Base-by-base conservation (phyloP, 2,113 vertebrate genomes). In the Datnioides undecimradiatus region DNA sequence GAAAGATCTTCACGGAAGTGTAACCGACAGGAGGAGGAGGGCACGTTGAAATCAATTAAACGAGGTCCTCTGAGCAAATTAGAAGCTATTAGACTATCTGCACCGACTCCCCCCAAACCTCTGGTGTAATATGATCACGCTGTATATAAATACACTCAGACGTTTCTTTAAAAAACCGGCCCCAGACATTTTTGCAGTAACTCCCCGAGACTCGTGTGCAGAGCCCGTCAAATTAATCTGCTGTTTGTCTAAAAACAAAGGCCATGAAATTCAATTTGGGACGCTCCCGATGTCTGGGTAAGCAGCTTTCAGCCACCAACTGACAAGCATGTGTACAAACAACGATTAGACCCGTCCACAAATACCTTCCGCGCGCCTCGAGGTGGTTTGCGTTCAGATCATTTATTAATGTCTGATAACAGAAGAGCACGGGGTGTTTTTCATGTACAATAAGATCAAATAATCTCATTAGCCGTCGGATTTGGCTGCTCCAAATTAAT, bases 211-310 rank as follows among this genome's bases (percentile, higher is more conserved):
- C 60, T 63, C 40, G 21, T 55, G 25, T 34, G 48, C 48, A 16
- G 58, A 84, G 48, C 23, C 63, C 75, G 63, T 80, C 63, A 71
- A 73, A 82, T 76, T 79, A 84, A 88, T 84, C 74, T 60, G 65
- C 57, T 82, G 88, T 91, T 90, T 83, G 78, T 85, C 86, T 71
- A 51, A 82, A 88, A 86, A 86, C 63, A 86, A 82, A 88, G 52
- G 64, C 64, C 60, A 41, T 81, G 73, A 80, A 87, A 91, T 88
- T 84, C 29, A 76, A 87, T 87, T 87, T 83, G 31, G 38, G 41
- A 59, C 36, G 59, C 84, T 87, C 66, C 63, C 68, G 38, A 66
- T 80, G 71, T 85, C 62, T 88, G 62, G 33, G 46, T 87, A 84
- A 89, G 82, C 76, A 68, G 91, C 86, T 89, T 80, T 82, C 69